A percentile compares a stretch with the other conserved stretches of the same genome.
Conservation (phyloP, 2,797 vertebrate genomes). For the Anguilla obscura region DNA sequence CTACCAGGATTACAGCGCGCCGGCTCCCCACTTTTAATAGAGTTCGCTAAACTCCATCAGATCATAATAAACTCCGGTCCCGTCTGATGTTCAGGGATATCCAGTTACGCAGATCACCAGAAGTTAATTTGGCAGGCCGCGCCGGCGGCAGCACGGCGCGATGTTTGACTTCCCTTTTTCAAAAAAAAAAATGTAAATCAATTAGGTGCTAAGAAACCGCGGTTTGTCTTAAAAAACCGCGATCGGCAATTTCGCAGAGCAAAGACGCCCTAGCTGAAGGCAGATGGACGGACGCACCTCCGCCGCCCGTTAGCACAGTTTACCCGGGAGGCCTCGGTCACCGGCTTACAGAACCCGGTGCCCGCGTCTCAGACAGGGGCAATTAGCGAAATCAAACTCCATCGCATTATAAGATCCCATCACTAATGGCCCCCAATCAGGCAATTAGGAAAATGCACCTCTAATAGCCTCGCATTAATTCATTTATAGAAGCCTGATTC, state of each 20-base stretch:
- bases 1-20: background rate
- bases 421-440: constrained; percentile 61
- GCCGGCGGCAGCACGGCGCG: too few species aligned
- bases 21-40: constrained; percentile 10
- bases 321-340: background rate
- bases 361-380: constrained; percentile 26
- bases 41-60: background rate
- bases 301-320: constrained; percentile 13
- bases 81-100: background rate
- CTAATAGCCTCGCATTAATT: constrained; percentile 64
- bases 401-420: constrained; percentile 53
- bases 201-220: background rate
- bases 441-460: constrained; percentile 66
- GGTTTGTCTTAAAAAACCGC: background rate
- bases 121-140: background rate
- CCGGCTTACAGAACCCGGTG: constrained; percentile 30
- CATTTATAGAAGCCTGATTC: constrained; percentile 60
- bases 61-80: background rate
- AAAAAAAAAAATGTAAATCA: background rate
- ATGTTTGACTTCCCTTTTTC: background rate
- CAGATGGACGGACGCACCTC: constrained; percentile 37
- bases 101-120: constrained; percentile 20
- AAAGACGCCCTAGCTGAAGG: constrained; percentile 49
- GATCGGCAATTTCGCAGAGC: constrained; percentile 44
- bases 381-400: constrained; percentile 60